Evolutionary conservation across 2,113 vertebrate genomes (phyloP), one percentile per base, ranked within the genome.

Genomic region (Nymphicus hollandicus): DNA sequence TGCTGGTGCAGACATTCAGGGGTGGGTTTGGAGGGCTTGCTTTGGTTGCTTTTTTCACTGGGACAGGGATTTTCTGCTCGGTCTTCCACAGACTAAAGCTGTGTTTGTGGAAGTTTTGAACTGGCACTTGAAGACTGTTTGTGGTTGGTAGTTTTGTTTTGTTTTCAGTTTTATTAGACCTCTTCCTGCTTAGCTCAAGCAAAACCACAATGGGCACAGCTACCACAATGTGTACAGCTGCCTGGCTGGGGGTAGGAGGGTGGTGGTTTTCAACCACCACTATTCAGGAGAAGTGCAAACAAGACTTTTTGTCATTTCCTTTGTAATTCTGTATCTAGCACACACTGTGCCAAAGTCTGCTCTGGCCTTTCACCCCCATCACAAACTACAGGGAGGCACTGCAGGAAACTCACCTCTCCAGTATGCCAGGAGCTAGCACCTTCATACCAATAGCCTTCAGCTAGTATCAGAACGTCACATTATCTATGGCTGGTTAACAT

Each of bases 271-370:
- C 29, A n/a, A 50, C 2, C 8, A 41, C 3, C 25, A 43, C 27
- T 13, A 63, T 16, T 31, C 28, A 37, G 15, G 17, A 46, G 50
- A 81, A 71, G 43, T 13, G 6, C 11, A 10, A 44, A 13, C 0
- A 0, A 72, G 46, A 1, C 11, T 19, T 56, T 82, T 43, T 56
- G 1, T 3, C 0, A 17, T 61, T 84, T 50, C 52, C 17, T 73
- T 84, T 25, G 10, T 46, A n/a, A 81, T 73, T 78, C 60, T 61
- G 12, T 33, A 63, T 22, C 46, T 53, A 37, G 25, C 24, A 53
- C 14, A 23, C 13, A 17, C 28, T 20, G 7, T 27, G 63, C 31
- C 58, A 53, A 69, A 77, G 73, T 46, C 25, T 65, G 8, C 23
- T 81, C 35, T 43, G 23, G 23, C 41, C 25, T 82, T 84, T 50